These are phyloP conservation scores for Scaptomyza pallida DNA, from an alignment of 1,140 invertebrate species.

Conservation along the genomic window DNA sequence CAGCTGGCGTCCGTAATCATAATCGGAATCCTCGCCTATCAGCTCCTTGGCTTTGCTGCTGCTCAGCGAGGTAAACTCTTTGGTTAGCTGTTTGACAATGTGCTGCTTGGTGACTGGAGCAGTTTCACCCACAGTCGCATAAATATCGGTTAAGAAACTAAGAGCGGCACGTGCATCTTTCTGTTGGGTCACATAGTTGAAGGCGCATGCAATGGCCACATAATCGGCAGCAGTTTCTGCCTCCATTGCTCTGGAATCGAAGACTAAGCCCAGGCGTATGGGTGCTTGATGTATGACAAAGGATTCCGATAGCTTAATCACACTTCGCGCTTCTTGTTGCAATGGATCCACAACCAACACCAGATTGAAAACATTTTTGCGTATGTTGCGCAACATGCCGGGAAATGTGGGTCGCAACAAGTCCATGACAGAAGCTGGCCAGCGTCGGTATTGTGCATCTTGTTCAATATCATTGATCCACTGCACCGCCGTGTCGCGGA, in stretches of 20 bases:
- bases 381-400: conserved; percentile 96
- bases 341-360: conserved; percentile 95
- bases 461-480: conserved; percentile 98
- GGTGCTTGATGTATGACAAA: conserved; percentile 95
- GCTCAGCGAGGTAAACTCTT: conserved; percentile 85
- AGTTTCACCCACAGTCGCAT: conserved; percentile 83
- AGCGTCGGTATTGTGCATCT: conserved; percentile 93
- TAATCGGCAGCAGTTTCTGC: conserved; percentile 90
- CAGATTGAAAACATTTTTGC: conserved; percentile 97
- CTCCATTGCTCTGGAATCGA: conserved; percentile 88
- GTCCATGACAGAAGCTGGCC: conserved; percentile 95
- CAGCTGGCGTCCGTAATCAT: conserved; percentile 94
- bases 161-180: conserved; percentile 90
- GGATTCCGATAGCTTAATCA: conserved; percentile 95
- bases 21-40: conserved; percentile 94
- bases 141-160: conserved; percentile 91
- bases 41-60: conserved; percentile 90
- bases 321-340: conserved; percentile 87
- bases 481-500: conserved; percentile 94
- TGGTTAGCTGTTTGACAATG: conserved; percentile 89
- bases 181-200: conserved; percentile 94
- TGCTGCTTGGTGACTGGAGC: conserved; percentile 86
- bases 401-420: conserved; percentile 97
- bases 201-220: conserved; percentile 94
- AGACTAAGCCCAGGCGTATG: conserved; percentile 95